Conservation (phyloP, 2,113 vertebrate genomes). For the Danio rerio region GRCz12tu NC_133176.1:18558001-18558500, state of each 20-base stretch:
- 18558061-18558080: slow-evolving; percentile 19
- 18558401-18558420: slow-evolving; percentile 12
- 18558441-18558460: slow-evolving; percentile 16
- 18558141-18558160: slow-evolving; percentile 33
- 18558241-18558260: slow-evolving; percentile 11
- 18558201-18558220: slow-evolving; percentile 6
- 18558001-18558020: slow-evolving; percentile 36
- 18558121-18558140: slow-evolving; percentile 31
- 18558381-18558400: not conserved
- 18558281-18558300: slow-evolving; percentile 10
- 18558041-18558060: slow-evolving; percentile 44
- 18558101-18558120: slow-evolving; percentile 31
- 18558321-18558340: slow-evolving; percentile 13
- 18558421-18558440: slow-evolving; percentile 1
- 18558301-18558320: slow-evolving; percentile 5
- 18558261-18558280: slow-evolving; percentile 16
- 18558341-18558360: slow-evolving; percentile 1
- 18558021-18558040: slow-evolving; percentile 36
- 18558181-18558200: slow-evolving; percentile 13
- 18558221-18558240: not conserved
- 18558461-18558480: not conserved
- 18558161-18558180: slow-evolving; percentile 27
- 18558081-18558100: not conserved
- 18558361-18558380: slow-evolving; percentile 8
- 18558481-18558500: too few relatives aligned